A percentile compares a stretch with the other conserved stretches of the same genome.
Conservation (phyloP, 64 coral and sea anemone species). For the Porites australiensis region DNA sequence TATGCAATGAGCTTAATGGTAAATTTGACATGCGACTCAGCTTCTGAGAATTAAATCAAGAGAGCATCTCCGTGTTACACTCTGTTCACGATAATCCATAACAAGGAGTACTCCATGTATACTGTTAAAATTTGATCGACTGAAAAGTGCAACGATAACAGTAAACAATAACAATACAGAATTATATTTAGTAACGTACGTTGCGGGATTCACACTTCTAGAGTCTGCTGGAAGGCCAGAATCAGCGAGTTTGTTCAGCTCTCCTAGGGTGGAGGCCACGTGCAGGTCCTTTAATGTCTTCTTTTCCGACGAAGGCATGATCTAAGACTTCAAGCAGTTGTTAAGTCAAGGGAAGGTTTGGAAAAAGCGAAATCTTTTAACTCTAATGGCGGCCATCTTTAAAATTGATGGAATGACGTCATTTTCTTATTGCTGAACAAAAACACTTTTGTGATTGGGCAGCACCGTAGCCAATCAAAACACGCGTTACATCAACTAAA, state of each 20-base stretch:
- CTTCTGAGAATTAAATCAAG: no score
- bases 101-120: no score
- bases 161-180: neutral
- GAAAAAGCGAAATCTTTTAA: neutral
- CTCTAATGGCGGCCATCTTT: neutral
- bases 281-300: conserved; percentile 54
- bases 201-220: conserved; percentile 1
- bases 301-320: conserved; percentile 76
- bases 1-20: no score
- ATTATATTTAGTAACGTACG: conserved; percentile 7
- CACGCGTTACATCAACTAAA: neutral
- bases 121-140: no score
- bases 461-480: neutral
- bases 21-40: no score
- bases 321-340: neutral
- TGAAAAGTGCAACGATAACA: neutral
- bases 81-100: no score
- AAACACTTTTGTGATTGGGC: neutral
- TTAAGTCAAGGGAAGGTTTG: neutral
- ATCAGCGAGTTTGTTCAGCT: conserved; percentile 61
- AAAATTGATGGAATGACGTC: neutral
- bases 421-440: neutral
- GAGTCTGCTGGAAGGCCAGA: neutral
- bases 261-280: conserved; percentile 17
- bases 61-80: no score